Base-by-base conservation (phyloP, 2,888 invertebrate genomes). In the Rugalucina vietnamica region DNA sequence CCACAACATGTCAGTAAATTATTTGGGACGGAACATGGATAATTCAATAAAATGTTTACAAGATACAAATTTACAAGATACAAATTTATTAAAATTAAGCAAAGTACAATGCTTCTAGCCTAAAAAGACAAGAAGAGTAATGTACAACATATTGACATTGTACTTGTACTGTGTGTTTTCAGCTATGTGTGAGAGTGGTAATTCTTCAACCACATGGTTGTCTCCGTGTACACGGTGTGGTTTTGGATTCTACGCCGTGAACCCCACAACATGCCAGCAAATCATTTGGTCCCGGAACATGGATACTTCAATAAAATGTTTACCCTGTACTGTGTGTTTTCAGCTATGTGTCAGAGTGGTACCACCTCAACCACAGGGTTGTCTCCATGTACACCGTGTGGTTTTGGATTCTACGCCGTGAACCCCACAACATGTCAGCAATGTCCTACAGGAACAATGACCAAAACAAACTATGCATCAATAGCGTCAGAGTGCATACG, bases 141-240 rank as follows among this genome's bases (percentile, higher is more conserved):
- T n/a, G n/a, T n/a, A n/a, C n/a, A n/a, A n/a, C n/a, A n/a, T n/a
- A n/a, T n/a, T n/a, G n/a, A n/a, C n/a, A n/a, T n/a, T n/a, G n/a
- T n/a, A n/a, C n/a, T n/a, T n/a, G n/a, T n/a, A n/a, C n/a, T n/a
- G n/a, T 54, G 4, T 57, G 24, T 76, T 78, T 81, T 24, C 83
- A 92, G 91, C 57, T 1, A 50, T 65, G 24, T 92, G 91, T 84
- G 49, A 27, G 0, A 34, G 76, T 36, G 91, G 91, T 0, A 81
- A 76, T 4, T 80, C 34, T 36, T 91, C 91, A 0, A 0, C 50
- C 18, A 87, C 76, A 37, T 88, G 91, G 0, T 76, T 88, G n/a
- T 90, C 89, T 4, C 91, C 91, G 0, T 92, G 91, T 74, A 5
- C 21, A 2, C 73, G 76, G 12, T 92, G 91, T 81, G 87, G 89